These are phyloP conservation scores for Thaumatotibia leucotreta DNA, from an alignment of 1,140 invertebrate genomes.

Conservation along the genomic window DNA sequence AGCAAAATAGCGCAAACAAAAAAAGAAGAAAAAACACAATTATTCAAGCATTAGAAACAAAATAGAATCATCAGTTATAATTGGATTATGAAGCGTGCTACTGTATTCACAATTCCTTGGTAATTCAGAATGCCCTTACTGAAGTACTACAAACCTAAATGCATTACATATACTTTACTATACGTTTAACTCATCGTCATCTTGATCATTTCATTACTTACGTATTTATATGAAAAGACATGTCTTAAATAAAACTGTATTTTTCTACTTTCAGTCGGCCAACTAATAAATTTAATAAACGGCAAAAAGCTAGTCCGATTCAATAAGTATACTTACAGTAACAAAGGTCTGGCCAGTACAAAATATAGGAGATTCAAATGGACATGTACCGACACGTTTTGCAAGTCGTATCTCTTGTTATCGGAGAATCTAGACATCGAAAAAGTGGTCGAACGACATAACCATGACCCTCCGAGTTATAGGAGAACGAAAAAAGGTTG, in stretches of 20 bases:
- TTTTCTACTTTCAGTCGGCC: background rate
- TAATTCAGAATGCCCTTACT: no score
- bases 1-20: background rate
- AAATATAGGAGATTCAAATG: background rate
- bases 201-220: no score
- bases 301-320: background rate
- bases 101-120: no score
- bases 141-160: no score
- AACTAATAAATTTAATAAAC: background rate
- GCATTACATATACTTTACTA: no score
- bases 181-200: no score
- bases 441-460: background rate
- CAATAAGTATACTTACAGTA: background rate
- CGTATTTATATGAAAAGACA: no score
- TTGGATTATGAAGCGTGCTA: background rate
- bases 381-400: background rate
- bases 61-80: background rate
- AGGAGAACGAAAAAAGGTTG: background rate
- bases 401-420: background rate
- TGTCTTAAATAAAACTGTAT: no score
- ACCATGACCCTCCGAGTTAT: background rate
- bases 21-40: background rate
- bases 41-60: background rate
- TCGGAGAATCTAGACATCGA: background rate
- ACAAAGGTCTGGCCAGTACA: background rate